Percentiles rank a stretch among this genome's conserved stretches.
Evolutionary conservation across 2,797 vertebrate genomes (phyloP).

Genomic region (Simalia tracyae): DNA sequence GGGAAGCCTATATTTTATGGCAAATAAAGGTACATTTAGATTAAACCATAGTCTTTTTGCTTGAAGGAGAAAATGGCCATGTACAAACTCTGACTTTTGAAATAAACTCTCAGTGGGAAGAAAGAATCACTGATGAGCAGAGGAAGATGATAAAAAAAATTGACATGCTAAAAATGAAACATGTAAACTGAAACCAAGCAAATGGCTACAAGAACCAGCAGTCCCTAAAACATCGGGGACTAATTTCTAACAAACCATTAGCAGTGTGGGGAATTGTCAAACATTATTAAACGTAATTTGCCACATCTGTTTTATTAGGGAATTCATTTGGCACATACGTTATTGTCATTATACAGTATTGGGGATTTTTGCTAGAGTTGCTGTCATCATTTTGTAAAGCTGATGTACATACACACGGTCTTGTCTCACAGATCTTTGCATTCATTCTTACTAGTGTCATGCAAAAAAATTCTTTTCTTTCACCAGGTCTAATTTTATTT

Average conservation of each 20-base stretch:
- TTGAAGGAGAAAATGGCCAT: too few species aligned
- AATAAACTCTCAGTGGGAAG: neutral
- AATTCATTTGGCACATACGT: conserved; percentile 59
- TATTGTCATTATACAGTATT: conserved; percentile 36
- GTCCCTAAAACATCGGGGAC: conserved; percentile 64
- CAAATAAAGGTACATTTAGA: neutral
- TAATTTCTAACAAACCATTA: conserved; percentile 71
- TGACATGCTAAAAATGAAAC: conserved; percentile 20
- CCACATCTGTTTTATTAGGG: conserved; percentile 63
- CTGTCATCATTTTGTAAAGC: neutral
- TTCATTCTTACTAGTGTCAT: neutral
- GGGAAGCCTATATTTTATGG: neutral
- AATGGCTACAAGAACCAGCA: conserved; percentile 58
- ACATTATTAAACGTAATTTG: conserved; percentile 71
- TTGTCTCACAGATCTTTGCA: neutral
- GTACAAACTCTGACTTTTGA: conserved; percentile 17
- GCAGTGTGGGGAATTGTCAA: conserved; percentile 61
- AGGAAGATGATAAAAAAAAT: conserved; percentile 21
- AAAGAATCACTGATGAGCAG: conserved; percentile 48
- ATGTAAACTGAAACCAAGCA: conserved; percentile 59
- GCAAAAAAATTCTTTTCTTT: neutral
- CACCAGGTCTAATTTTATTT: neutral
- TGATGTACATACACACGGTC: neutral
- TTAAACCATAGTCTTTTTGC: neutral
- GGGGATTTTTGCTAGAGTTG: neutral